Percentiles rank a stretch among this genome's conserved stretches.
phyloP scores from a whole-genome alignment of 2,888 invertebrate genomes.

The Tipula lateralis region DNA sequence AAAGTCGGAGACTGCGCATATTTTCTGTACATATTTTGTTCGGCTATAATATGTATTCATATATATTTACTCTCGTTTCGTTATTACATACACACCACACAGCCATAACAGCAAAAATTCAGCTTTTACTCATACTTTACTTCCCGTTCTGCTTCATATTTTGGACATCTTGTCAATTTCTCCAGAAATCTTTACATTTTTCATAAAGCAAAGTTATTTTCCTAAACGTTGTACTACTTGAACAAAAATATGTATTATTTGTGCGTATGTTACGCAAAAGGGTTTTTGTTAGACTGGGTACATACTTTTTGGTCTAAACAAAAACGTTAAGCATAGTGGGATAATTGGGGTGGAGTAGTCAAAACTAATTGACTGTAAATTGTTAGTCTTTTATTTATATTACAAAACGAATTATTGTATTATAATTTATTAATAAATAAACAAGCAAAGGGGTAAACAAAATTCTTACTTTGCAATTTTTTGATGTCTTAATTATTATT shows the following conservation, averaged over 20 bases:
- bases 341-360: constrained; percentile 6
- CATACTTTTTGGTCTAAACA: not conserved
- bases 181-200: not conserved
- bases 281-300: too few relatives aligned
- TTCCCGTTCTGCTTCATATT: not conserved
- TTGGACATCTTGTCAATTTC: not conserved
- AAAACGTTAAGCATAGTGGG: not conserved
- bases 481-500: not conserved
- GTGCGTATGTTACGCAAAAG: not conserved
- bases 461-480: not conserved
- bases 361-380: constrained; percentile 13
- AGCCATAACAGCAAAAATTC: not conserved
- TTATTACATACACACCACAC: not conserved
- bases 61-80: not conserved
- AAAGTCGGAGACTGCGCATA: not conserved
- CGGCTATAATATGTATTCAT: not conserved
- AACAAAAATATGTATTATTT: not conserved
- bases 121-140: not conserved
- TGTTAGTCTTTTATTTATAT: not conserved
- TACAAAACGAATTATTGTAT: not conserved
- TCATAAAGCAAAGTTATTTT: not conserved
- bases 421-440: not conserved
- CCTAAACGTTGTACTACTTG: not conserved
- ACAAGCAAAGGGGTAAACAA: not conserved
- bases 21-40: not conserved